Evolutionary conservation across 2,113 vertebrate genomes (phyloP).

Genomic region (Corythoichthys intestinalis): DNA sequence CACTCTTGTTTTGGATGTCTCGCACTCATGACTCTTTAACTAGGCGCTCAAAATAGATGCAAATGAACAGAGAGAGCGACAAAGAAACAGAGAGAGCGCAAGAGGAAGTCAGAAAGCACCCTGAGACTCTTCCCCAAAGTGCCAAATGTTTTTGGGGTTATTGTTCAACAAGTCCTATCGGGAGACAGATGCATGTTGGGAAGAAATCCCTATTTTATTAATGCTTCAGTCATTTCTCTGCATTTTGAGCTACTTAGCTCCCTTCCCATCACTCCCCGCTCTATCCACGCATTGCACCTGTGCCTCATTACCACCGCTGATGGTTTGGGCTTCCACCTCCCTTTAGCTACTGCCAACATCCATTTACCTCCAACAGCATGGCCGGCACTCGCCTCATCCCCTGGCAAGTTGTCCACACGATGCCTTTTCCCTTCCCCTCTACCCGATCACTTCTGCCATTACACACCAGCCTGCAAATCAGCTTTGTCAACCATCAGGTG

Average conservation of each 20-base stretch:
- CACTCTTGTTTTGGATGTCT: constrained; percentile 43
- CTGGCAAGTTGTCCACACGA: constrained; percentile 23
- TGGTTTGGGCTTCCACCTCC: constrained; percentile 44
- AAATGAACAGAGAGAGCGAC: constrained; percentile 25
- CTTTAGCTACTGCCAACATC: constrained; percentile 63
- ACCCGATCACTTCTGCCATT: constrained; percentile 25
- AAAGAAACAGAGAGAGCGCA: neutral
- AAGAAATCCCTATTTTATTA: constrained; percentile 52
- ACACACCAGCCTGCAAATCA: constrained; percentile 30
- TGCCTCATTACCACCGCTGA: constrained; percentile 61
- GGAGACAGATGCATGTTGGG: constrained; percentile 32
- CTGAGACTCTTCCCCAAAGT: constrained; percentile 35
- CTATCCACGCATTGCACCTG: constrained; percentile 54
- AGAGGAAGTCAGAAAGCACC: constrained; percentile 21
- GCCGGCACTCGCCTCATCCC: constrained; percentile 25
- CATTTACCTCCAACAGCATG: constrained; percentile 53
- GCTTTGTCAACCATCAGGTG: constrained; percentile 30
- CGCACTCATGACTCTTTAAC: constrained; percentile 31
- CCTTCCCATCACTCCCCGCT: constrained; percentile 12
- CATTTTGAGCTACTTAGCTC: constrained; percentile 24
- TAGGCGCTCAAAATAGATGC: constrained; percentile 43
- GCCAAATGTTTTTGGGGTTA: constrained; percentile 42
- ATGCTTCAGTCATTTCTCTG: constrained; percentile 20
- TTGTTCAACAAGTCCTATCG: constrained; percentile 40
- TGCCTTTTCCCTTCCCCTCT: constrained; percentile 25